Evolutionary conservation across 2,888 invertebrate genomes (phyloP), one percentile per base, ranked within the genome.

Genomic region (Plusia festucae): DNA sequence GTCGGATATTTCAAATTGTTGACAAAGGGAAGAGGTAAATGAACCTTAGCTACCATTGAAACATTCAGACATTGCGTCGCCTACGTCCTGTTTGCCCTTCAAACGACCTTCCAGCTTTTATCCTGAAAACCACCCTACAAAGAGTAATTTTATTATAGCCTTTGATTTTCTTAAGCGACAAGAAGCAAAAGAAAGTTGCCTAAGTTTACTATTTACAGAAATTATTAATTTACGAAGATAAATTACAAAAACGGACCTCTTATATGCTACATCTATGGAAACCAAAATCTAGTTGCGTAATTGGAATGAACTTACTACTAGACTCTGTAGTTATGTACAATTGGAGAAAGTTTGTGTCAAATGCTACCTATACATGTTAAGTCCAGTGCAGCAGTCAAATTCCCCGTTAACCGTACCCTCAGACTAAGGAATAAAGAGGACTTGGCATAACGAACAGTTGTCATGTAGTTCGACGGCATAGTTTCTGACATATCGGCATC

Each of bases 31-130:
- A 34, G 60, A 67, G 83, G 82, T 82, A 72, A 85, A 84, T 73
- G 84, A 84, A 77, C 80, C 62, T 49, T 65, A 53, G 70, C 80
- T 76, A 65, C 70, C 54, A 58, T 59, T 65, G 68, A 71, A 77
- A 79, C 70, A 69, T 67, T 68, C 70, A 85, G 85, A 86, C 87
- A 58, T 60, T 46, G 69, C 68, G 85, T 77, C 83, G 87, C 83
- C 86, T 70, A 66, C 80, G 78, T 72, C 83, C 80, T 80, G 61
- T 34, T 49, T 70, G 82, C 66, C 90, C 88, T 89, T 85, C 81
- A 85, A 72, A 70, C 78, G 82, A 88, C 91, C 90, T 91, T 88
- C 62, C 64, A 30, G 63, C 49, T 69, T 72, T 71, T 76, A 73
- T 70, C 70, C 67, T 54, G 27, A 52, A 54, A 55, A 56, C 67